Evolutionary conservation across 2,888 invertebrate genomes (phyloP), one percentile per base, ranked within the genome.

Genomic region (Eristalinus aeneus): DNA sequence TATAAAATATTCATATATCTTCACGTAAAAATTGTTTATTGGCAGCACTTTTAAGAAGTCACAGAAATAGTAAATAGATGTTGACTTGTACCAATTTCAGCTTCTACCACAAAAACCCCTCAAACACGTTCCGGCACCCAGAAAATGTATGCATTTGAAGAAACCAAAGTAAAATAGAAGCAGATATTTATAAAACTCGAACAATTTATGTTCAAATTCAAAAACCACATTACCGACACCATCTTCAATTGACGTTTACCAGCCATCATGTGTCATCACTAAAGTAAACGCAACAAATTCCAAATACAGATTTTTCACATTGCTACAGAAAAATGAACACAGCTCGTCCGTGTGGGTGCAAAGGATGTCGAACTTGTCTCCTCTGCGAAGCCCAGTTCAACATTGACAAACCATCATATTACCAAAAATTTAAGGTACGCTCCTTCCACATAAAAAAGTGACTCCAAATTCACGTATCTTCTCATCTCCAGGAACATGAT

Each of bases 291-390:
- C 46, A 46, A 46, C 46, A 46, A 46, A 46, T 46, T 46, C 46
- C 6, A 1, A 46, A 46, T 20, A 16, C 8, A 16, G 5, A 46
- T 46, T 16, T 16, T 46, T 46, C 34, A 36, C 36, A 60, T 12
- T 12, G 5, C n/a, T 39, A 34, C 12, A 16, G 2, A 0, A 75
- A 71, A 73, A 92, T 92, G 92, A 92, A 92, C 58, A 91, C 91
- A 2, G 79, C 90, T 46, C 88, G 97, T 56, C 94, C 95, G 0
- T 99, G 98, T 93, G 98, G 98, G 54, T 99, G 98, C 91, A 98
- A 98, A 82, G 92, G 98, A 2, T 96, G 96, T 88, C 94, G 98
- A 89, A 97, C 97, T 1, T 99, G 98, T 92, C 94, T 97, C 23
- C 92, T 96, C 79, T 99, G 98, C 92, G 97, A 98, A 93, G 93